Percentiles rank a stretch among this genome's conserved stretches.
Conservation (phyloP, 2,113 vertebrate genomes). For the Egretta garzetta region DNA sequence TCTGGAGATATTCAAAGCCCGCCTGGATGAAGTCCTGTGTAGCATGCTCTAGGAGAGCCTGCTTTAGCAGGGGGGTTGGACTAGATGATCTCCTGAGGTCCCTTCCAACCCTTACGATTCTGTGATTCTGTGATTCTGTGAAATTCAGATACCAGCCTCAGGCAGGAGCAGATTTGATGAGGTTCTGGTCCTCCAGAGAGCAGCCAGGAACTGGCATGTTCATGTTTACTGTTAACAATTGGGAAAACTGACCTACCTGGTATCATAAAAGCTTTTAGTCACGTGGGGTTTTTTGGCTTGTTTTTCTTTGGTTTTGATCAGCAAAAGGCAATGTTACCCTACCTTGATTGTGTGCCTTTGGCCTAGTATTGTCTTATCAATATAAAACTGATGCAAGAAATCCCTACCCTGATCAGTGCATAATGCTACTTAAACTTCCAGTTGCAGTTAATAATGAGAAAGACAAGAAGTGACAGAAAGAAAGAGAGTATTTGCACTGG, state of each 20-base stretch:
- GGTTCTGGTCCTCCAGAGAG: background rate
- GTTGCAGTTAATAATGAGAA: background rate
- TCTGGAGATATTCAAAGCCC: too few relatives aligned
- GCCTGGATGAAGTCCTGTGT: too few relatives aligned
- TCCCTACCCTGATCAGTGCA: background rate
- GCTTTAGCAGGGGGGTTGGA: too few relatives aligned
- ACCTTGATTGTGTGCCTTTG: background rate
- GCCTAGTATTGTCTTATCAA: background rate
- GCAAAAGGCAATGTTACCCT: background rate
- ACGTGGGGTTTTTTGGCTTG: accelerated
- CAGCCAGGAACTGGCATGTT: background rate
- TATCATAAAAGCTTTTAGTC: background rate
- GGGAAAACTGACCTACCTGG: background rate
- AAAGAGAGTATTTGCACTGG: background rate
- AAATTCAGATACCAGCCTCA: background rate
- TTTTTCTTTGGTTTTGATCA: background rate
- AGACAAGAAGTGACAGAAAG: background rate
- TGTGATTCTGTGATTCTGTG: too few relatives aligned
- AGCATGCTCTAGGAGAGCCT: too few relatives aligned
- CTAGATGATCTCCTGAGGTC: too few relatives aligned
- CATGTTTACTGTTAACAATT: background rate
- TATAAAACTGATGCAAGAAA: background rate
- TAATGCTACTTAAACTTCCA: background rate
- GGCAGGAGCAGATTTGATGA: background rate
- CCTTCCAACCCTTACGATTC: too few relatives aligned